Evolutionary conservation across 2,888 invertebrate genomes (phyloP), one percentile per base, ranked within the genome.

Genomic region (Rosalia funebris): DNA sequence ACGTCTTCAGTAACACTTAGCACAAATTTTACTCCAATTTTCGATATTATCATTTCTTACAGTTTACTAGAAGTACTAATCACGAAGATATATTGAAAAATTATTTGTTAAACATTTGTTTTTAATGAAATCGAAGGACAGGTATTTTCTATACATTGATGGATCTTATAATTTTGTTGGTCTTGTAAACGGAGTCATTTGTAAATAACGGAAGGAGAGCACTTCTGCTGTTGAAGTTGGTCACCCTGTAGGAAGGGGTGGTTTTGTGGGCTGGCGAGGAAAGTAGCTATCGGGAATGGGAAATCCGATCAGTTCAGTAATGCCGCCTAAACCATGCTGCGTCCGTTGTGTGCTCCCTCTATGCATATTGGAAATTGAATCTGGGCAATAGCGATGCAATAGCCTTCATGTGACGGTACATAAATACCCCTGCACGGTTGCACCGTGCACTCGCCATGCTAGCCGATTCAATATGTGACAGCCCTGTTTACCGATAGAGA

Each of bases 361-460:
- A 76, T 79, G 78, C 79, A 81, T 78, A 80, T 79, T 80, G 80
- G 79, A 81, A 81, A 81, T 80, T 80, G 80, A 80, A 80, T 81
- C 80, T 77, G 75, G 78, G 77, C 79, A 79, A 79, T 79, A 76
- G 72, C 76, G 72, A 70, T 70, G 73, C 75, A 76, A 77, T 77
- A 73, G 76, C 74, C 72, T 75, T 76, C 75, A 74, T 77, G 76
- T 77, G 78, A 77, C 78, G 78, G 78, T 78, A 77, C 78, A 77
- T 77, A 79, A 71, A 70, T 71, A 69, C 70, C 70, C 68, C 66
- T 69, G 63, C 68, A 66, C 70, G 55, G 56, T 62, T 63, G 65
- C 66, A 64, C 57, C 60, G 42, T 58, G 57, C 58, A 53, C 54
- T 69, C 66, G 69, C 72, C n/a, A 71, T 70, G 32, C 50, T 62